Base-by-base conservation (phyloP, 2,113 vertebrate genomes). In the Mormyrus iriodes region DNA sequence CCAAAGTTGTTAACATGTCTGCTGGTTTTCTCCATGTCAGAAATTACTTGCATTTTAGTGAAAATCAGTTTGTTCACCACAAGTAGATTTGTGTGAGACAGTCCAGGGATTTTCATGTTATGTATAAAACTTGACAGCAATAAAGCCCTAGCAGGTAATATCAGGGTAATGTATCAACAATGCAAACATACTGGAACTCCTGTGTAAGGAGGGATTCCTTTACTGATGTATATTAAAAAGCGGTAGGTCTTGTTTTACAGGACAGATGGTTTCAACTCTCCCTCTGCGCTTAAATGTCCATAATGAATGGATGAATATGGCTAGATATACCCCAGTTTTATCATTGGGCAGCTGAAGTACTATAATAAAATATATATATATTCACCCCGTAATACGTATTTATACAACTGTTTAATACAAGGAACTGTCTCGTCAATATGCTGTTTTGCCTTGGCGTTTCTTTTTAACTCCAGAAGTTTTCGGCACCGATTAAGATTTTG, bases 161-260 rank as follows among this genome's bases (percentile, higher is more conserved):
- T 17, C 52, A 53, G 52, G 52, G 52, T 9, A 53, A 53, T 1
- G 17, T 17, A 53, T 13, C 52, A 53, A 15, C 52, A 53, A 53
- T 17, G 12, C 10, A 17, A 15, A 53, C 10, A 19, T 13, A 53
- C 3, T 53, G 27, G 31, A 15, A 39, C 4, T n/a, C 31, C 13
- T 5, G 12, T 76, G 6, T 76, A 39, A 39, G 12, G 31, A 35
- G 15, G 69, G 6, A 39, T 39, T 31, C 3, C 4, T 76, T 15
- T 17, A 39, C 69, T 39, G 69, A 35, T 39, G 3, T 17, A 17
- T 31, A 42, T 19, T 76, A 19, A 79, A 42, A 79, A 42, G 35
- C 35, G 0, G 1, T 4, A 19, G 35, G 12, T 3, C 0, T 2
- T 0, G 1, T 79, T 79, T 79, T 42, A 79, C 35, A 19, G 73